Evolutionary conservation across 1,140 invertebrate species (phyloP), one percentile per base, ranked within the genome.

Genomic region (Drosophila micromelanica): DNA sequence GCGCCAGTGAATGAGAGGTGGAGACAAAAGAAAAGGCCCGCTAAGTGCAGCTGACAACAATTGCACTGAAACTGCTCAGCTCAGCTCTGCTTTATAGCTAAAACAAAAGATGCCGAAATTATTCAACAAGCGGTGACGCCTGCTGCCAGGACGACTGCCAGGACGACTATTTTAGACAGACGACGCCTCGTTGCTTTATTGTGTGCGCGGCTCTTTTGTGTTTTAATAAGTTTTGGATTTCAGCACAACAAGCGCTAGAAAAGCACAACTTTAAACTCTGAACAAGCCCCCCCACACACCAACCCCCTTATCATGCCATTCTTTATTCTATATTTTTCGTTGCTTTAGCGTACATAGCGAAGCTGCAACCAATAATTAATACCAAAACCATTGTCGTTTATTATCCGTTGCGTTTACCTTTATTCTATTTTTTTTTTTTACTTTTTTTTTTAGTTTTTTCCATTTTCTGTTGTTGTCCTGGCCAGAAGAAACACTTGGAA

Each of bases 41-140:
- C 80, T 84, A 84, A 84, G 80, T 84, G 80, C 80, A 84, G 80
- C 80, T 84, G 80, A 84, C 80, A 84, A 84, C 80, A 84, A 84
- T 84, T 84, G 75, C 79, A 78, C 77, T 70, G 52, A 64, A 17
- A 17, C 17, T 17, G 15, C 62, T 17, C 17, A 15, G 13, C 63
- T 27, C 42, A 15, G 15, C 62, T 1, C 20, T 20, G 13, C 63
- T 27, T 27, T 55, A 15, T 27, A 20, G 55, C 37, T 43, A 40
- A 62, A 48, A 82, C 75, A 84, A 82, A 84, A 84, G 80, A 80
- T 63, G 74, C 80, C 78, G 59, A 80, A 80, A 80, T 80, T 80
- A 80, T 80, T 80, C 73, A 80, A 80, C 77, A 80, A 79, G 77
- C 77, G 71, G 59, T 65, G 63, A 67, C 61, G 77, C 72, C 77